Evolutionary conservation across 2,113 vertebrate genomes (phyloP), one percentile per base, ranked within the genome.

Genomic region (Scomber scombrus): DNA sequence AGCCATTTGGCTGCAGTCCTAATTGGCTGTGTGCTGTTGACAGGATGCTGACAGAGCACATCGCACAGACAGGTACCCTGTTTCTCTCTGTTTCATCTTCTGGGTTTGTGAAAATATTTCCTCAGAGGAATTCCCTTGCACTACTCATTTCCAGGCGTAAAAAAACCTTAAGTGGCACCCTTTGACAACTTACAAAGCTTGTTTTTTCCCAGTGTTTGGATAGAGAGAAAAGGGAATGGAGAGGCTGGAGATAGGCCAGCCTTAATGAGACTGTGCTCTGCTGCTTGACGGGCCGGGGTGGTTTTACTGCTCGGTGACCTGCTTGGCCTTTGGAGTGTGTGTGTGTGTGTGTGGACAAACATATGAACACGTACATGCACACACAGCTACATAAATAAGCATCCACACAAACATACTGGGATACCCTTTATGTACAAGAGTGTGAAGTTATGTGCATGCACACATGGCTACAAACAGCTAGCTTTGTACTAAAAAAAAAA

Each of bases 1-100:
- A 85, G 83, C 82, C 78, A 71, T 83, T 91, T 84, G 92, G 89
- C 82, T 77, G 79, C 77, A 57, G 76, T 91, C 87, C 89, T 92
- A 93, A 93, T 92, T 92, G 91, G 87, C 85, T 81, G 81, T 21
- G 69, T 19, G 49, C 50, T 78, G 71, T 83, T 89, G 89, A 91
- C 91, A 87, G 79, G 82, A 88, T 88, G 89, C 90, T 91, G 88
- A 93, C 81, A n/a, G 85, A 88, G 90, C 90, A 87, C 72, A 71
- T 67, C 51, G 62, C 65, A 52, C 60, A 80, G 85, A 85, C 88
- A 90, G 87, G 89, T 85, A 77, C 78, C 78, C 52, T n/a, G 60
- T 82, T 72, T 74, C 52, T 73, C 78, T 75, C 81, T 3, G 56
- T 87, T 87, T 67, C 80, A 84, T 87, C 81, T 81, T 67, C 66